Evolutionary conservation across 2,888 invertebrate genomes (phyloP).

Genomic region (Poecilobothrus nobilitatus): DNA sequence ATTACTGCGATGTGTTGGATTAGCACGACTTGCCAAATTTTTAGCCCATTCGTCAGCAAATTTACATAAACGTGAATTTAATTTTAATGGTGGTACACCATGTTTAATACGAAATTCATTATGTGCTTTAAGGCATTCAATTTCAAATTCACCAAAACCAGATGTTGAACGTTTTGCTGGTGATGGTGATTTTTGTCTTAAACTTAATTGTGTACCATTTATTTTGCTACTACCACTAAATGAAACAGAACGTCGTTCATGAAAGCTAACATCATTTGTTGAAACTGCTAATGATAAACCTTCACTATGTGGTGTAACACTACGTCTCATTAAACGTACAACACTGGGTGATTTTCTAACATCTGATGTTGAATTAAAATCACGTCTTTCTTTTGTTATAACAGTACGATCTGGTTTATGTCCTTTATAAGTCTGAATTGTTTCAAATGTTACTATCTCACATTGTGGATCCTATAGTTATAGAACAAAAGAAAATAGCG

Average conservation of each 20-base stretch:
- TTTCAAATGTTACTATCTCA: conserved; percentile 57
- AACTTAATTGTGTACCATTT: conserved; percentile 24
- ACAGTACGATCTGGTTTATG: conserved; percentile 55
- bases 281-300: conserved; percentile 26
- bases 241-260: conserved; percentile 24
- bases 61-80: conserved; percentile 58
- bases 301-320: conserved; percentile 26
- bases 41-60: conserved; percentile 65
- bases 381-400: conserved; percentile 52
- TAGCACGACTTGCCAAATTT: conserved; percentile 54
- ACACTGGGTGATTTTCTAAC: conserved; percentile 28
- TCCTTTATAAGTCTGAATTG: conserved; percentile 56
- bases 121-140: conserved; percentile 61
- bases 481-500: conserved; percentile 11
- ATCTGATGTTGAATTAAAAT: conserved; percentile 32
- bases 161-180: conserved; percentile 34
- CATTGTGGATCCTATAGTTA: conserved; percentile 52
- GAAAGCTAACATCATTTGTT: conserved; percentile 25
- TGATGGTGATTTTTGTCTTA: conserved; percentile 29
- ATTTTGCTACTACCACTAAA: conserved; percentile 27
- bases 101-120: conserved; percentile 62
- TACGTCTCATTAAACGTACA: conserved; percentile 27
- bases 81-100: conserved; percentile 55
- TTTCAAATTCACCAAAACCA: conserved; percentile 49
- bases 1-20: conserved; percentile 64